Percentiles rank a stretch among this genome's conserved stretches.
Evolutionary conservation across 2,888 invertebrate genomes (phyloP).

Genomic region (Tupiocoris notatus): DNA sequence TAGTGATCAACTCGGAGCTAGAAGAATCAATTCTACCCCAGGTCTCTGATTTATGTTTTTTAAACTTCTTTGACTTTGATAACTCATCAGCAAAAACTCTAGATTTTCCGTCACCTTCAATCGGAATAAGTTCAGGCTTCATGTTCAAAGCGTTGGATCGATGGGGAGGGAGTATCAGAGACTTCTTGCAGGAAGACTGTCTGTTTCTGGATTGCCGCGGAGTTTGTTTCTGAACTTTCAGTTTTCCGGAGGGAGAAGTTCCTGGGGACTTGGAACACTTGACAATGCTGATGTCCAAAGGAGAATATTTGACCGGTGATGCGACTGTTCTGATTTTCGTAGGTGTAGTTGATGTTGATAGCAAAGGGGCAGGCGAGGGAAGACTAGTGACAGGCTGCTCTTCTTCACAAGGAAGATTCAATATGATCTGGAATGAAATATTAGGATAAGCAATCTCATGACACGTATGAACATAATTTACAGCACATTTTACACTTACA

Average conservation of each 20-base stretch:
- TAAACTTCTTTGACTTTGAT: conserved; percentile 1
- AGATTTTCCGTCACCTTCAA: not conserved
- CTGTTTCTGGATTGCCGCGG: not conserved
- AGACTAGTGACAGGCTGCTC: too few relatives aligned
- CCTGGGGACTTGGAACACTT: conserved; percentile 36
- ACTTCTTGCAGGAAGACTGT: conserved; percentile 12
- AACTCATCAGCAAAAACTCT: too few relatives aligned
- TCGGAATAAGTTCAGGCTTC: not conserved
- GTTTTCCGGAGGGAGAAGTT: not conserved
- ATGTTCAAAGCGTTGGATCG: not conserved
- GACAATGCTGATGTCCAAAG: conserved; percentile 35
- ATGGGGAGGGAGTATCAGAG: not conserved
- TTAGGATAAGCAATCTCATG: too few relatives aligned
- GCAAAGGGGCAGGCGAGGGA: too few relatives aligned
- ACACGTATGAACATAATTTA: too few relatives aligned
- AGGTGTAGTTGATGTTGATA: not conserved
- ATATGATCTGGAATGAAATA: too few relatives aligned
- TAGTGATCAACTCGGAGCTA: not conserved
- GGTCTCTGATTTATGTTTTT: conserved; percentile 14
- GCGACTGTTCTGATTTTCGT: not conserved
- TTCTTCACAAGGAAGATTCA: too few relatives aligned
- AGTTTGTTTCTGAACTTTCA: not conserved
- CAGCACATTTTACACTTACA: too few relatives aligned
- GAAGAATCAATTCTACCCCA: conserved; percentile 5
- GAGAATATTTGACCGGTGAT: conserved; percentile 38